Evolutionary conservation across 2,797 vertebrate genomes (phyloP), one percentile per base, ranked within the genome.

Genomic region (Argyrosomus regius): DNA sequence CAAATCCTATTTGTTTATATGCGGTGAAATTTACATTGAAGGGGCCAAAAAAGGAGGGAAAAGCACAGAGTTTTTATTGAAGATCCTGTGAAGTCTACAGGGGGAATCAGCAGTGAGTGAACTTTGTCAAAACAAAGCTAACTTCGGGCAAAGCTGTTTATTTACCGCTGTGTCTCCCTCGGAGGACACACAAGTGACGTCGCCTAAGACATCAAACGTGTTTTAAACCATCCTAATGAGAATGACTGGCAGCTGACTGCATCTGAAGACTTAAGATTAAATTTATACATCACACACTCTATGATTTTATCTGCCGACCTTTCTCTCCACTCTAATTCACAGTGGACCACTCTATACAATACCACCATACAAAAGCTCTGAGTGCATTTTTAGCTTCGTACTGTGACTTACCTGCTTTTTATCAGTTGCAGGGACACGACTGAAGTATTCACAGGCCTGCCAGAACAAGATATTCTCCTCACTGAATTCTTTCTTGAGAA

Each of bases 401-500:
- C 41, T 61, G 61, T 46, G 17, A 78, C 90, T 83, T 94, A 98
- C 98, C 96, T 99, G 98, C 86, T 97, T 98, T 86, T 98, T 98
- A 95, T 99, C 98, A 14, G 97, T 95, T 84, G 97, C 96, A 61
- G 97, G 97, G 83, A 99, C 97, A 92, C 97, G 97, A 88, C 95
- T 96, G 92, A 99, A 99, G 92, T 96, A 96, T 95, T 99, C 98
- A 87, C 98, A 99, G 84, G 98, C 97, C 89, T 99, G 98, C 98
- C 98, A 99, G 96, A 99, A 99, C 82, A 99, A 93, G 93, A 99
- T 99, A 89, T 99, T 99, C 92, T 99, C 98, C 93, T 99, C 98
- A 13, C 98, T 99, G 92, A 99, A 99, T 87, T 99, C 98, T 91
- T 99, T 99, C 94, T 98, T 97, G 57, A 99, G 96, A 91, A 99